Evolutionary conservation across 2,888 invertebrate genomes (phyloP).

Genomic region (Tortrix viridana): DNA sequence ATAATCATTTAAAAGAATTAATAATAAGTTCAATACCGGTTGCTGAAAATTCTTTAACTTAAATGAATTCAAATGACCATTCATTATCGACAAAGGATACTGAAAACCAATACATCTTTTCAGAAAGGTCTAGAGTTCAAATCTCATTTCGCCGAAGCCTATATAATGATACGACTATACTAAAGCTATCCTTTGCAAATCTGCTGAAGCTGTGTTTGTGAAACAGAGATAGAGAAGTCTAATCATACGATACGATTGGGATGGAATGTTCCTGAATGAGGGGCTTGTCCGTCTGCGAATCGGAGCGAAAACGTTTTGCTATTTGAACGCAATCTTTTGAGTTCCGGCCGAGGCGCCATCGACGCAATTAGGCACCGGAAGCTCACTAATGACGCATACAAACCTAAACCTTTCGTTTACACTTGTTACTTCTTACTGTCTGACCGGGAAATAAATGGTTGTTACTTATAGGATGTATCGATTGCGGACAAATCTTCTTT

Average conservation of each 20-base stretch:
- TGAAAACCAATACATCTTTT: slow-evolving; percentile 34
- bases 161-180: slow-evolving; percentile 6
- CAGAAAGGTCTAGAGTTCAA: slow-evolving; percentile 17
- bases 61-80: slow-evolving; percentile 17
- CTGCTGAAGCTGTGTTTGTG: slow-evolving; percentile 8
- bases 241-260: slow-evolving; percentile 33
- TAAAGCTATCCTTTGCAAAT: slow-evolving; percentile 24
- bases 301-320: slow-evolving; percentile 56
- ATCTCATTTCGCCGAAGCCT: slow-evolving; percentile 25
- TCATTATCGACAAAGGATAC: slow-evolving; percentile 32
- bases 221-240: slow-evolving; percentile 31
- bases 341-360: slow-evolving; percentile 74
- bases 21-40: too few species aligned
- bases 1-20: too few species aligned
- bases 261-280: slow-evolving; percentile 25
- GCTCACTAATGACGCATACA: slow-evolving; percentile 68
- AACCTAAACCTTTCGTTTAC: slow-evolving; percentile 58
- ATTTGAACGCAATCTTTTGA: slow-evolving; percentile 79
- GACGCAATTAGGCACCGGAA: slow-evolving; percentile 79
- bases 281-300: slow-evolving; percentile 28
- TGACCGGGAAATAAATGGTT: slow-evolving; percentile 31
- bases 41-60: background rate
- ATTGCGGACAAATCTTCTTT: slow-evolving; percentile 7
- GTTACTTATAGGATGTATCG: slow-evolving; percentile 17
- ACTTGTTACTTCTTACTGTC: slow-evolving; percentile 43